Conservation (phyloP, 2,888 invertebrate genomes). For the Cheilosia variabilis region DNA sequence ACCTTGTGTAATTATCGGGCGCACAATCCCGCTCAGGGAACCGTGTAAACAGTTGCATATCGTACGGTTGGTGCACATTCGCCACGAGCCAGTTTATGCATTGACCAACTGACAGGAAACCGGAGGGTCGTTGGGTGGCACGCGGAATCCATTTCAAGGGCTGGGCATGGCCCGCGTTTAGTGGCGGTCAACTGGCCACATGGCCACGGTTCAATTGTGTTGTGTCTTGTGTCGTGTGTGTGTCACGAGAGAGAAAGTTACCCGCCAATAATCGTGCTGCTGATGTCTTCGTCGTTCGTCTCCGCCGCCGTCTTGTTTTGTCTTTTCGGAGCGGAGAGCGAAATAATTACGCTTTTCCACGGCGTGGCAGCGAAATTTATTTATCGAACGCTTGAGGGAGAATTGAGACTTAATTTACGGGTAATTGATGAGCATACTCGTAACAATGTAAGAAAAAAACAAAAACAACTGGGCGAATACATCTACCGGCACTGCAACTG, state of each 20-base stretch:
- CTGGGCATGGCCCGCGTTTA: constrained; percentile 3
- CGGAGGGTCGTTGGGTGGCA: constrained; percentile 19
- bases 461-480: background rate
- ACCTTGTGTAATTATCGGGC: constrained; percentile 25
- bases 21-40: constrained; percentile 16
- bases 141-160: constrained; percentile 44
- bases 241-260: constrained; percentile 47
- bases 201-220: constrained; percentile 18
- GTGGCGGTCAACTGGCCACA: constrained; percentile 37
- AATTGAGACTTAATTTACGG: constrained; percentile 59
- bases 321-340: constrained; percentile 9
- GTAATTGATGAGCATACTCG: constrained; percentile 58
- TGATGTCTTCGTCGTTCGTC: constrained; percentile 1
- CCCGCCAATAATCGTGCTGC: background rate
- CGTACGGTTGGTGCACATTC: constrained; percentile 4
- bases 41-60: constrained; percentile 36
- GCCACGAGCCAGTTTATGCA: constrained; percentile 65
- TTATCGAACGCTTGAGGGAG: constrained; percentile 58
- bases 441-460: constrained; percentile 53
- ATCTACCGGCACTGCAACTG: background rate
- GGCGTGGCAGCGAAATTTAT: constrained; percentile 68
- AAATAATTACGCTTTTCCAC: constrained; percentile 48
- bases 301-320: constrained; percentile 7
- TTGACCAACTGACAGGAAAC: constrained; percentile 30
- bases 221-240: background rate